Evolutionary conservation across 2,797 vertebrate species (phyloP).

Genomic region (Hyperoplus immaculatus): DNA sequence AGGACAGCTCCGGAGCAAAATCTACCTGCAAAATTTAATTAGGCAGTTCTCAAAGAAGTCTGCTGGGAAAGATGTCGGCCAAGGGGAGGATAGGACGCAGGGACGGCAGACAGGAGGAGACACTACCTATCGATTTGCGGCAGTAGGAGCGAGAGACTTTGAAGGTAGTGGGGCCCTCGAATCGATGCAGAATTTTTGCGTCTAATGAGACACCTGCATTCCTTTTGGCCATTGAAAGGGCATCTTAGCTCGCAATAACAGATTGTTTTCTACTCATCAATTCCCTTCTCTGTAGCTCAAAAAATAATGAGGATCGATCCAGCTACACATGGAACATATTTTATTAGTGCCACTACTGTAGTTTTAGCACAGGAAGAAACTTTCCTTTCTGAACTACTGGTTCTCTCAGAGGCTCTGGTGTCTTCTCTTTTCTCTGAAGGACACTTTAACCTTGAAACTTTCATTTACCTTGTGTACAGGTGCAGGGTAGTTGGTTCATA

Average conservation of each 20-base stretch:
- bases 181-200: constrained; percentile 83
- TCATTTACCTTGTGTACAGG: background rate
- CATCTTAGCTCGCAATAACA: constrained; percentile 74
- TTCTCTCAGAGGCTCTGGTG: constrained; percentile 16
- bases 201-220: constrained; percentile 87
- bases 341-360: constrained; percentile 60
- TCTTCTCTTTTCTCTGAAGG: constrained; percentile 7
- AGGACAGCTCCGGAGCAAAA: constrained; percentile 69
- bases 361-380: constrained; percentile 55
- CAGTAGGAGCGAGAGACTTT: constrained; percentile 70
- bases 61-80: constrained; percentile 64
- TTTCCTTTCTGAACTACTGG: constrained; percentile 45
- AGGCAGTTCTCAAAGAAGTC: constrained; percentile 63
- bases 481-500: background rate
- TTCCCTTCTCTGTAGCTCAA: constrained; percentile 60
- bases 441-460: constrained; percentile 22
- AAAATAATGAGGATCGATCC: constrained; percentile 78
- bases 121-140: constrained; percentile 78
- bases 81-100: constrained; percentile 61
- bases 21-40: constrained; percentile 84
- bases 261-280: constrained; percentile 66
- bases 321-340: constrained; percentile 53
- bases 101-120: constrained; percentile 69
- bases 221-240: constrained; percentile 73
- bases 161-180: constrained; percentile 62